These are phyloP conservation scores for Catostylus mosaicus DNA, from an alignment of 30 jellyfish, hydroid and myxozoan species.

Conservation along the genomic window DNA sequence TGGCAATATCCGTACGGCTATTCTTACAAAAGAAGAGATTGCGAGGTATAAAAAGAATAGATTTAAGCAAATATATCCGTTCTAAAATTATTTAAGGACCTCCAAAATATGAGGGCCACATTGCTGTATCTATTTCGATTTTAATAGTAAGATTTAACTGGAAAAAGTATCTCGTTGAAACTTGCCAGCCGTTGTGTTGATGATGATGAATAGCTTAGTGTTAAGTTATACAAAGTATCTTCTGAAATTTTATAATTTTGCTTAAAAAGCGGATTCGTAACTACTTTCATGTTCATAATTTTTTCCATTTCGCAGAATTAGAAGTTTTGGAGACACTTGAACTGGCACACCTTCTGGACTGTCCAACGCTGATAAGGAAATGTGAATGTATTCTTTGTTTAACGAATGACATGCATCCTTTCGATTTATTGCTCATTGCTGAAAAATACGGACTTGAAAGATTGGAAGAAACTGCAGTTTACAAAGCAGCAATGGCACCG, in stretches of 20 bases:
- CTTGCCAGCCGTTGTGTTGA: no score
- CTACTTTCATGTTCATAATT: not conserved
- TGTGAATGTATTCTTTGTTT: constrained; percentile 13
- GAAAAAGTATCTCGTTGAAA: no score
- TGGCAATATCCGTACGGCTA: no score
- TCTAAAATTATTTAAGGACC: no score
- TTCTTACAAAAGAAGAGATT: no score
- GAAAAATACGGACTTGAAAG: constrained; percentile 4
- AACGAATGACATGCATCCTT: constrained; percentile 17
- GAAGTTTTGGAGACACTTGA: constrained; percentile 27
- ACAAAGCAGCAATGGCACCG: constrained; percentile 3
- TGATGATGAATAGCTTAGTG: no score
- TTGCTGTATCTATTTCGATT: no score
- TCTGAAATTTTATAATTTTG: not conserved
- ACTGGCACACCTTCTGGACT: constrained; percentile 24
- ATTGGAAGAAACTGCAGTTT: not conserved
- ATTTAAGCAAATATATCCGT: no score
- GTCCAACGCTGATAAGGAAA: not conserved
- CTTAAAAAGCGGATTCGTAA: not conserved
- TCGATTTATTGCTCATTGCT: constrained; percentile 30
- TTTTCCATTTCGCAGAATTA: constrained; percentile 17
- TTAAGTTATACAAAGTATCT: not conserved
- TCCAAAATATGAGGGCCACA: no score
- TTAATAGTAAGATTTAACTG: no score
- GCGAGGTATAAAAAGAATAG: no score